phyloP scores from a whole-genome alignment of 2,888 invertebrate species.

The Dicranocentrus wangi region DNA sequence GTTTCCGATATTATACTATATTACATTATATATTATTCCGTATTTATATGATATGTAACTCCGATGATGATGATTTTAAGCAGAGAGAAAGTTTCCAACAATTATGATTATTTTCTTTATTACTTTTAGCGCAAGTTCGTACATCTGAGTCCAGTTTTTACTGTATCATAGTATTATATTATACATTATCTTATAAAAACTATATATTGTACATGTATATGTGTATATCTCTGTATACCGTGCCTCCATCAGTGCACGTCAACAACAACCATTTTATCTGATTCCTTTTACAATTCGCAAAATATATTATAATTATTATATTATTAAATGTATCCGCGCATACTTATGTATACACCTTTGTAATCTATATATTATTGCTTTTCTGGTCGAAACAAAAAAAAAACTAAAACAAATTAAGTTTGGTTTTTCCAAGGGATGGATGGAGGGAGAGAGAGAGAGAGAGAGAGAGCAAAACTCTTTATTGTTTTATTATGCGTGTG shows the following conservation, averaged over 20 bases:
- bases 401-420: not conserved
- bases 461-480: too few species aligned
- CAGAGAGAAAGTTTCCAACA: conserved; percentile 2
- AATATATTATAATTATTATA: conserved; percentile 15
- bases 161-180: conserved; percentile 25
- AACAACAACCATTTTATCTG: conserved; percentile 15
- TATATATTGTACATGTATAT: conserved; percentile 1
- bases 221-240: conserved; percentile 18
- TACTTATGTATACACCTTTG: conserved; percentile 25
- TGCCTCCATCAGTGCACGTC: conserved; percentile 39
- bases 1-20: conserved; percentile 35
- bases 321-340: not conserved
- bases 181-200: conserved; percentile 28
- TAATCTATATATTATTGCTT: not conserved
- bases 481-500: conserved; percentile 25
- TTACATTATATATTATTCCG: not conserved
- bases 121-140: conserved; percentile 15
- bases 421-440: too few species aligned
- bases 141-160: conserved; percentile 44
- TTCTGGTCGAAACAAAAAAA: not conserved
- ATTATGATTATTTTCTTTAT: conserved; percentile 31
- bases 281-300: conserved; percentile 40
- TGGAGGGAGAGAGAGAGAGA: too few species aligned
- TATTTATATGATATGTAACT: not conserved
- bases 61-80: not conserved